Percentiles rank a stretch among this genome's conserved stretches.
These are phyloP conservation scores for Dipodomys ordii DNA, from an alignment of 2,113 vertebrate species.

Conservation along the genomic window DNA sequence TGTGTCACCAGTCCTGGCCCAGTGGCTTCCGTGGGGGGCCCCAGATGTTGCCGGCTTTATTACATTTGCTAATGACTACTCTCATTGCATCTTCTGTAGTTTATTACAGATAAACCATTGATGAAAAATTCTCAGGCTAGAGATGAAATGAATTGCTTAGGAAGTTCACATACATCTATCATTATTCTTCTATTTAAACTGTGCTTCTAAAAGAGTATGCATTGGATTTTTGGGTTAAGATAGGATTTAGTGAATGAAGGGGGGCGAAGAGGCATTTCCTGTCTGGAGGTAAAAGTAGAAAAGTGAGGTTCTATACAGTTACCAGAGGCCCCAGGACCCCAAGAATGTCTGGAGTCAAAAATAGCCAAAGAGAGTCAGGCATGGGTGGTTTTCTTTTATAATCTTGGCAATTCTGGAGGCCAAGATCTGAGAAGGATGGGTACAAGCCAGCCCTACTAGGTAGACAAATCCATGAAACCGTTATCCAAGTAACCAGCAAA, in stretches of 20 bases:
- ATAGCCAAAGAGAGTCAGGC: neutral
- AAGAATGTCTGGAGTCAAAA: neutral
- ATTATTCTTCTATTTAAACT: neutral
- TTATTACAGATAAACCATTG: neutral
- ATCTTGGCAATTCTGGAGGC: too few relatives aligned
- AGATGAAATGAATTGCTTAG: neutral
- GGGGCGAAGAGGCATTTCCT: rapidly evolving
- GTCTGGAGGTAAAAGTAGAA: neutral
- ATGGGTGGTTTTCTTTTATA: too few relatives aligned
- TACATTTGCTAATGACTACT: neutral
- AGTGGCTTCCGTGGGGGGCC: neutral
- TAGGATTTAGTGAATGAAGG: neutral
- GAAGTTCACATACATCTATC: neutral
- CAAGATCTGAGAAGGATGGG: too few relatives aligned
- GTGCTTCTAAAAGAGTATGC: neutral
- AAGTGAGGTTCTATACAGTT: rapidly evolving
- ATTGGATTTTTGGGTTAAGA: neutral
- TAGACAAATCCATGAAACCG: too few relatives aligned
- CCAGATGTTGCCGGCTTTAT: neutral
- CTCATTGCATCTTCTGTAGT: neutral
- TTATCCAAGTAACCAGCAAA: too few relatives aligned
- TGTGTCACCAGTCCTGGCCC: neutral
- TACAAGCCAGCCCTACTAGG: too few relatives aligned
- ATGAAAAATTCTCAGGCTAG: neutral
- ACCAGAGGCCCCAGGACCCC: neutral